Evolutionary conservation across 2,888 invertebrate genomes (phyloP), one percentile per base, ranked within the genome.

Genomic region (Loripinus fragilis): DNA sequence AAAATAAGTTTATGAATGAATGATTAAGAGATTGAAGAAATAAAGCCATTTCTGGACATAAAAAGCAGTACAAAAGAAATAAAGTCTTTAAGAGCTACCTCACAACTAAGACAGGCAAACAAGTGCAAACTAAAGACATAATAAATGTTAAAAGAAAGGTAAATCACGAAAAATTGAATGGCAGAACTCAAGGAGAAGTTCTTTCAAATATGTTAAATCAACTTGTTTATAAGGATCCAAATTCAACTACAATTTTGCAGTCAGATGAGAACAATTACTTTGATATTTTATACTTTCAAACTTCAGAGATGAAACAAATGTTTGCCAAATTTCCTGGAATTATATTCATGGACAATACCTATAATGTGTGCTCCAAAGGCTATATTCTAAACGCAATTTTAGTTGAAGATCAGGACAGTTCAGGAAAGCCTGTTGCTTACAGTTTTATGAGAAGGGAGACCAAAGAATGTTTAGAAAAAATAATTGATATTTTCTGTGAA

Each of bases 281-380:
- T 33, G 60, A 60, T 1, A 17, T 60, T 17, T 33, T 33, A 12
- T 60, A 12, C n/a, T 12, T 60, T 2, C 60, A 60, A 60, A 60
- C 60, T 17, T 33, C 60, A 33, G 30, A 33, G 33, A 60, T 60
- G 60, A 60, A 60, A 60, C 5, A 2, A 1, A 33, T 60, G 30
- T 60, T 33, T 60, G 30, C 30, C 30, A 60, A 17, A 30, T 60
- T 33, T 33, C 60, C 33, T 17, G 17, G 28, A 12, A 60, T 60
- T 30, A 60, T 33, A 60, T 60, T 60, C 33, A 33, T 33, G 60
- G 60, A 33, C 17, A 60, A 60, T 17, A 60, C 60, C 30, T 17
- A 60, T 28, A 60, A 60, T 60, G 33, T 33, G 5, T 33, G 33
- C 17, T 12, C 33, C 17, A 20, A 60, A 60, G 60, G 60, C 2